These are phyloP conservation scores for Spodoptera exigua DNA, from an alignment of 2,888 invertebrate species.

Conservation along the genomic window DNA sequence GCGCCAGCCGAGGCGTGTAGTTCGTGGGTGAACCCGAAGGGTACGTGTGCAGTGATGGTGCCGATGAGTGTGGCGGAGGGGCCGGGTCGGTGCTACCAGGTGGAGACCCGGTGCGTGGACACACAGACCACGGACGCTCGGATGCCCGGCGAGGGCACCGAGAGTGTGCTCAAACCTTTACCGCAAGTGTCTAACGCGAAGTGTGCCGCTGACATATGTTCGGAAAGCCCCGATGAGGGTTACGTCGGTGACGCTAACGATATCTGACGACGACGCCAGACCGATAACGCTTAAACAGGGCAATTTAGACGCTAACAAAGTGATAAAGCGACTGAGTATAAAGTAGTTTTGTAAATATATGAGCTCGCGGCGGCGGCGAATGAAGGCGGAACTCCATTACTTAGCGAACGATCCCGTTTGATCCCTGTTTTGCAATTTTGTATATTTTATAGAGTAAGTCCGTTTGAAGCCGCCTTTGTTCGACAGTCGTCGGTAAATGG, in stretches of 20 bases:
- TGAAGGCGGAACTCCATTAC: constrained; percentile 56
- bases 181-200: constrained; percentile 85
- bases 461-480: constrained; percentile 53
- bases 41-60: constrained; percentile 87
- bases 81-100: constrained; percentile 85
- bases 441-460: constrained; percentile 63
- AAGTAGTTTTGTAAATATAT: constrained; percentile 78
- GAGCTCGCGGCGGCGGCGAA: constrained; percentile 54
- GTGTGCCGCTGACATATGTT: constrained; percentile 88
- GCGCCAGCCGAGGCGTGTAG: constrained; percentile 81
- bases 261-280: constrained; percentile 90
- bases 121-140: constrained; percentile 90
- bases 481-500: constrained; percentile 45
- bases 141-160: constrained; percentile 79
- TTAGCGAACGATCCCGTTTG: constrained; percentile 56
- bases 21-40: constrained; percentile 85
- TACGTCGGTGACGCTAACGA: constrained; percentile 95
- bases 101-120: constrained; percentile 90
- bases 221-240: constrained; percentile 96
- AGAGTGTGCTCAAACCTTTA: constrained; percentile 80
- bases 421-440: constrained; percentile 71
- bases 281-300: constrained; percentile 82
- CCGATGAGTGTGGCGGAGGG: constrained; percentile 83
- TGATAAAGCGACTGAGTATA: constrained; percentile 88
- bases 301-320: constrained; percentile 84